Base-by-base conservation (phyloP, 2,797 vertebrate genomes). In the Limosa lapponica region DNA sequence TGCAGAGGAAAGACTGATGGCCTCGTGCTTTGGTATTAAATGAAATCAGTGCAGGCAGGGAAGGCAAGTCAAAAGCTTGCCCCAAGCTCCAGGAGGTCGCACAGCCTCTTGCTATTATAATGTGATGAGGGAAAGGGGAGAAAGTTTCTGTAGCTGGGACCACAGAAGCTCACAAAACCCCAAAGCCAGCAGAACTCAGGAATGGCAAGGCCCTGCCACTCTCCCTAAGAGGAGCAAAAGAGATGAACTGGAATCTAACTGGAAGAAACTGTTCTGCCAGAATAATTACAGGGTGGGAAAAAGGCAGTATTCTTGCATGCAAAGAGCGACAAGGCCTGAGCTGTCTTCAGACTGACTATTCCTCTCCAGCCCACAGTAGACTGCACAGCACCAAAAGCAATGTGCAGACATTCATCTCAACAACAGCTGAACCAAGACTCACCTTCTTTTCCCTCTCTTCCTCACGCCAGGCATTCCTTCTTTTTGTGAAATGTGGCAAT, bases 371-470 rank as follows among this genome's bases (percentile, higher is more conserved):
- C 25, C 30, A 51, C 32, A 78, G 34, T 3, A 20, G 41, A 37
- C 15, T 0, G 3, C 25, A 30, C 0, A 0, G 48, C 32, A 34
- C 70, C 32, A 72, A 49, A 43, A 82, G 32, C 34, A 51, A 55
- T 0, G 1, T 18, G 44, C 20, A 48, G 36, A 22, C 16, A 12
- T 16, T 81, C 7, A 30, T n/a, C 51, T 74, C 2, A 4, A 6
- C 46, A 28, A 44, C 1, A 58, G 66, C 36, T 34, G 36, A 41
- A 11, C 39, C n/a, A 72, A 46, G 11, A 43, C 96, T 95, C 95
- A 99, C 99, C 99, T 99, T 99, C 96, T 99, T 99, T 92, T 99
- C 99, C 64, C 99, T 97, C 86, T 99, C 99, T 14, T 99, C 99
- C 82, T 99, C 99, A 91, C 98, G 98, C 97, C 99, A 99, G 16